Evolutionary conservation across 2,797 vertebrate species (phyloP).

Genomic region (Morelia viridis): DNA sequence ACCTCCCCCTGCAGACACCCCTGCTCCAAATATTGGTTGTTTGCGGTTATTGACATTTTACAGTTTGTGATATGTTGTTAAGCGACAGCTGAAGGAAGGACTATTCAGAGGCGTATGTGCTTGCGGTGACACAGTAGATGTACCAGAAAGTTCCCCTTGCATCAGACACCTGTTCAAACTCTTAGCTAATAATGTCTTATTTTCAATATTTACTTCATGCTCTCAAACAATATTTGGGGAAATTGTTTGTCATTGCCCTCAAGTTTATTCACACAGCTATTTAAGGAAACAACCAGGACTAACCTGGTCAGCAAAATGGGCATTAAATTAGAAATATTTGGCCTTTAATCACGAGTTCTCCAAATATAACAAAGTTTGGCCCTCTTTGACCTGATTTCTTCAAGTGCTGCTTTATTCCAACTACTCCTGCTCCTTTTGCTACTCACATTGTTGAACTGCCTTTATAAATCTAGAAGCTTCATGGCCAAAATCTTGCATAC

Average conservation of each 20-base stretch:
- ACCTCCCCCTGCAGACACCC: background rate
- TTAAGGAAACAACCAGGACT: conserved; percentile 38
- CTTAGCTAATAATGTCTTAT: conserved; percentile 63
- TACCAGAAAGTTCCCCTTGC: conserved; percentile 51
- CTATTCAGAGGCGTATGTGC: background rate
- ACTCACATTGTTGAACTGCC: background rate
- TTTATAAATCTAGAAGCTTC: background rate
- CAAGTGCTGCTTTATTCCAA: background rate
- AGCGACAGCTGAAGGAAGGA: background rate
- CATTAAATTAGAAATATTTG: conserved; percentile 11
- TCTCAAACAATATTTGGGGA: conserved; percentile 57
- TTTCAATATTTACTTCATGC: conserved; percentile 65
- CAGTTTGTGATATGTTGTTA: background rate
- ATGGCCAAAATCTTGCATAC: background rate
- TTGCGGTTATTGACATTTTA: background rate
- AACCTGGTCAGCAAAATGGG: conserved; percentile 17
- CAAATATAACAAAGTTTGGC: background rate
- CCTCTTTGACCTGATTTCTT: background rate
- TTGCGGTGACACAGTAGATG: background rate
- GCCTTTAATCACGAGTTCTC: background rate
- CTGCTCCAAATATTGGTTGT: background rate
- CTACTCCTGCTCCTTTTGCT: background rate
- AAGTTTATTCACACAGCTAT: conserved; percentile 37
- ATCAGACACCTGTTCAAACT: conserved; percentile 77
- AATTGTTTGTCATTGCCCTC: conserved; percentile 45